Evolutionary conservation across 2,113 vertebrate genomes (phyloP).

Genomic region (Siphamia tubifer): DNA sequence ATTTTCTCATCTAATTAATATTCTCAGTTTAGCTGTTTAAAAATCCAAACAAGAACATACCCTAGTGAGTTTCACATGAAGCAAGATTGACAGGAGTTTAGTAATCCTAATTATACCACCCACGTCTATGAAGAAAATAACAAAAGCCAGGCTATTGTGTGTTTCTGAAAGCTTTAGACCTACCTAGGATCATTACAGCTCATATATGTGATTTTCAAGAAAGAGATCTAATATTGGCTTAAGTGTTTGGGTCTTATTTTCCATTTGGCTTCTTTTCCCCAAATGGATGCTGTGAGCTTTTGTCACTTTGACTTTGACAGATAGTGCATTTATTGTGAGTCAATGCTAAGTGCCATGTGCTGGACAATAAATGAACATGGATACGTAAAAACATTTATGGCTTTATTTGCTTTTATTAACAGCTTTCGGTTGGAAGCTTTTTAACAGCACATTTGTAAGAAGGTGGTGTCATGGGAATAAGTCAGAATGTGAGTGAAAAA

Average conservation of each 20-base stretch:
- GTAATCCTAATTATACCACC: slow-evolving; percentile 1
- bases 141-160: neutral
- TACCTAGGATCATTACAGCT: neutral
- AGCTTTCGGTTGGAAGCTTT: slow-evolving; percentile 20
- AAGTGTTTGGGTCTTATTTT: neutral
- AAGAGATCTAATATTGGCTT: slow-evolving; percentile 6
- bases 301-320: slow-evolving; percentile 19
- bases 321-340: slow-evolving; percentile 15
- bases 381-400: slow-evolving; percentile 18
- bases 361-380: slow-evolving; percentile 26
- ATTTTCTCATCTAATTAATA: slow-evolving; percentile 71
- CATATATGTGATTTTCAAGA: neutral
- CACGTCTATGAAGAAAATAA: neutral
- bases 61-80: slow-evolving; percentile 40
- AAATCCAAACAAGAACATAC: slow-evolving; percentile 35
- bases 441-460: neutral
- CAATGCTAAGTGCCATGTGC: slow-evolving; percentile 39
- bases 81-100: slow-evolving; percentile 49
- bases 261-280: slow-evolving; percentile 15
- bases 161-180: neutral
- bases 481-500: neutral
- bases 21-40: slow-evolving; percentile 66
- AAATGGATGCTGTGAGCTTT: slow-evolving; percentile 24
- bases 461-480: neutral
- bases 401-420: slow-evolving; percentile 28